Evolutionary conservation across 2,888 invertebrate species (phyloP).

Genomic region (Junonia oenone): DNA sequence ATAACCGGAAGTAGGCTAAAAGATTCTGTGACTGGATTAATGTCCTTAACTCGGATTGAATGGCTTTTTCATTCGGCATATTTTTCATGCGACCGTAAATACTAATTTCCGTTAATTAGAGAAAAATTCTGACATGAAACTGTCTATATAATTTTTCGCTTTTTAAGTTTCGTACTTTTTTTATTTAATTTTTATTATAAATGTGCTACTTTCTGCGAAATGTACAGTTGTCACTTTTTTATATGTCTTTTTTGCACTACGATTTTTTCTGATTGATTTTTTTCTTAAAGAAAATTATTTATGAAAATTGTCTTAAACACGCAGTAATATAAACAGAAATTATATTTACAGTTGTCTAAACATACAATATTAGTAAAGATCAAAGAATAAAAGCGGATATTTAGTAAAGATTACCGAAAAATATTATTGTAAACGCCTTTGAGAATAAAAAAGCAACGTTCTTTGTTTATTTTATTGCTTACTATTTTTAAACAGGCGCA

Average conservation of each 20-base stretch:
- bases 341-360: neutral
- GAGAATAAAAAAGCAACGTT: conserved; percentile 10
- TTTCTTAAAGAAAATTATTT: neutral
- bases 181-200: neutral
- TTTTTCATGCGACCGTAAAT: neutral
- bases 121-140: neutral
- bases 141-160: neutral
- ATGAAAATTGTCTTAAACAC: neutral
- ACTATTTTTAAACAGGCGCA: conserved; percentile 13
- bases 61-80: too few relatives aligned
- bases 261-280: too few relatives aligned
- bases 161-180: neutral
- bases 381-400: too few relatives aligned
- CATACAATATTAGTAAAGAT: neutral
- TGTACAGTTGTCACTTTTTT: neutral
- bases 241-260: too few relatives aligned
- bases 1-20: conserved; percentile 15
- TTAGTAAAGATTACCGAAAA: neutral
- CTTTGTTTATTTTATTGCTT: conserved; percentile 9
- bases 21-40: conserved; percentile 12
- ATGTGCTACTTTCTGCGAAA: too few relatives aligned
- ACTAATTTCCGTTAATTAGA: neutral
- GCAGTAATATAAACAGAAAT: neutral
- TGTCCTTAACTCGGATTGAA: conserved; percentile 4
- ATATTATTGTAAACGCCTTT: conserved; percentile 9